Base-by-base conservation (phyloP, 2,113 vertebrate species). In the Galbula dea region DNA sequence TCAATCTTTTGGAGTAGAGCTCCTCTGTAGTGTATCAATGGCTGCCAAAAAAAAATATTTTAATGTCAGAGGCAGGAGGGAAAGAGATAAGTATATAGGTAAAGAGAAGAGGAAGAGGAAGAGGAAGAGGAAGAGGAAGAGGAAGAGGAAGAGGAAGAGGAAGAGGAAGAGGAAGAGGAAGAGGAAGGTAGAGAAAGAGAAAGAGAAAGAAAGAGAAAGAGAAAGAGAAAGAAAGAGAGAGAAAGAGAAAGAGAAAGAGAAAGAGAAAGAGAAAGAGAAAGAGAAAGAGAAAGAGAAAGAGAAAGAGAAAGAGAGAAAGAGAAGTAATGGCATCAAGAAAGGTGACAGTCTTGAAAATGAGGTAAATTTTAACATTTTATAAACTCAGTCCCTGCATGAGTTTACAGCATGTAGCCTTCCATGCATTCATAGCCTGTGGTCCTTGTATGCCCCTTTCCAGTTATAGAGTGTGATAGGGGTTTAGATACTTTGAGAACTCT, bases 381-480 rank as follows among this genome's bases (percentile, higher is more conserved):
- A 43, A 83, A 62, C 9, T 29, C 8, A 66, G 5, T 21, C 19
- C 26, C 37, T 58, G 12, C 11, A 20, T 62, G 37, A 61, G 19
- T 4, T 71, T 67, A 34, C 24, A 69, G 9, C 1, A 39, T 27
- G 4, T 30, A 16, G 9, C 15, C 51, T 67, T 41, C 8, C 11
- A 1, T 52, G 36, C 4, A 21, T 29, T 74, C 34, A 24, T 12
- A 62, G 9, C 12, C 39, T 63, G 9, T n/a, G 13, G 15, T 54
- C n/a, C 82, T 73, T 32, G 8, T n/a, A 72, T 48, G 11, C 5
- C 9, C 4, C 12, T 71, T 48, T 62, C n/a, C 13, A 80, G 23
- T 43, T n/a, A 48, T 6, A 10, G 34, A 52, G 43, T 26, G 39
- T 67, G 52, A 46, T 3, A 1, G 2, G 10, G 2, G 0, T 65